phyloP scores from a whole-genome alignment of 92 coral and sea anemone genomes.

The Heliopora coerulea region DNA sequence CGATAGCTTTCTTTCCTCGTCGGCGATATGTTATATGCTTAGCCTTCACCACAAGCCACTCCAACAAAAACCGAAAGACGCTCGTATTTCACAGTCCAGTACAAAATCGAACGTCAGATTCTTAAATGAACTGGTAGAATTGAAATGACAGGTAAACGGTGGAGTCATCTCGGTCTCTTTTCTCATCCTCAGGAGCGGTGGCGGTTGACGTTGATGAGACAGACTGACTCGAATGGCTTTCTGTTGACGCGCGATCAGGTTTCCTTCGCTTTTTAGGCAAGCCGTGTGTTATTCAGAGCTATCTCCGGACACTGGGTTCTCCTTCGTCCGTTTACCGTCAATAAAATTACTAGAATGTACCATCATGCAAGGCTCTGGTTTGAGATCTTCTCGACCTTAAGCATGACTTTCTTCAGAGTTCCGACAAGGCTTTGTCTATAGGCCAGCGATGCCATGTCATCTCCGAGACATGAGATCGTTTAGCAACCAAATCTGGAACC shows the following conservation, averaged over 20 bases:
- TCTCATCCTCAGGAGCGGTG: no score
- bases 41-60: conserved; percentile 35
- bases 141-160: no score
- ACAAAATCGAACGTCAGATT: conserved; percentile 41
- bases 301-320: conserved; percentile 36
- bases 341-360: conserved; percentile 51
- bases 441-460: conserved; percentile 57
- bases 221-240: no score
- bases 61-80: conserved; percentile 51
- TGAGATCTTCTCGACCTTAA: conserved; percentile 43
- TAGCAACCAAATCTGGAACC: conserved; percentile 45
- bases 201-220: no score
- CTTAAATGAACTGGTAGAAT: not conserved
- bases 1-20: conserved; percentile 56
- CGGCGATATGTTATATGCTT: conserved; percentile 45
- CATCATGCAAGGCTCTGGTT: conserved; percentile 43
- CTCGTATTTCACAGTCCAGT: conserved; percentile 44
- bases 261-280: conserved; percentile 28
- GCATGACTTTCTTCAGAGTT: conserved; percentile 54
- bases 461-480: conserved; percentile 42
- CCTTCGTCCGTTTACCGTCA: conserved; percentile 20
- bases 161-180: no score
- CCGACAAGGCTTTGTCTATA: conserved; percentile 44
- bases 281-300: not conserved
- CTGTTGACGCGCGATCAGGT: no score